These are phyloP conservation scores for human (Homo sapiens) DNA, from an alignment of 2,113 vertebrate genomes.

Conservation along the genomic window DNA sequence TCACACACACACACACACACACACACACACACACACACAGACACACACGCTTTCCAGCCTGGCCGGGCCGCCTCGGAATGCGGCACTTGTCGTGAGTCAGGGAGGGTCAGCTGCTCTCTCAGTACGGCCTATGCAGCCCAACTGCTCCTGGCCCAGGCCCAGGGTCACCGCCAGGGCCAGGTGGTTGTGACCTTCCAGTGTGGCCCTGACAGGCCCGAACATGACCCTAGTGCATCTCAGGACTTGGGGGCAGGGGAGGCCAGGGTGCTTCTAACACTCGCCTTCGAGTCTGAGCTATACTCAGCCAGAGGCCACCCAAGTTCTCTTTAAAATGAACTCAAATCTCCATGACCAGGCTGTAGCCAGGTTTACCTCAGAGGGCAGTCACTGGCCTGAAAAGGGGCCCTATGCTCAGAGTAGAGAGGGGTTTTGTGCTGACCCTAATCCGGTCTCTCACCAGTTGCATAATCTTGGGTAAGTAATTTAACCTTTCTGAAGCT, in stretches of 20 bases:
- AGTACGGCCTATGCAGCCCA: not conserved
- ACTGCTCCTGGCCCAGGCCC: slow-evolving; percentile 49
- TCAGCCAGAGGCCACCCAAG: not conserved
- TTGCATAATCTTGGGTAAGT: not conserved
- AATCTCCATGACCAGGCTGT: not conserved
- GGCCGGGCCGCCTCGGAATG: slow-evolving; percentile 3
- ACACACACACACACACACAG: not conserved
- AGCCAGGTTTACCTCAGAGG: not conserved
- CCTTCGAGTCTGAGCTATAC: not conserved
- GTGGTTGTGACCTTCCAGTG: slow-evolving; percentile 47
- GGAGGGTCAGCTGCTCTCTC: slow-evolving; percentile 49
- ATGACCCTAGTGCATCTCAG: not conserved
- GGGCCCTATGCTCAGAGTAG: not conserved
- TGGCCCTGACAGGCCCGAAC: slow-evolving; percentile 34
- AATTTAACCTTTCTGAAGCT: not conserved
- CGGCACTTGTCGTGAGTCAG: not conserved
- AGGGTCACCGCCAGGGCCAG: slow-evolving; percentile 38
- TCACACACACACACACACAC: not conserved
- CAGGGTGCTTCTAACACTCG: not conserved
- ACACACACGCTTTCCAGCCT: not conserved
- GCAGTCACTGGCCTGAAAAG: not conserved
- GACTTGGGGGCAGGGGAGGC: not conserved
- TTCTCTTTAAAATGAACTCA: not conserved
- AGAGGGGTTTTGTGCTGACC: not conserved
- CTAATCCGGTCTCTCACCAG: not conserved